Evolutionary conservation across 2,888 invertebrate genomes (phyloP).

Genomic region (Xestia ashworthii): DNA sequence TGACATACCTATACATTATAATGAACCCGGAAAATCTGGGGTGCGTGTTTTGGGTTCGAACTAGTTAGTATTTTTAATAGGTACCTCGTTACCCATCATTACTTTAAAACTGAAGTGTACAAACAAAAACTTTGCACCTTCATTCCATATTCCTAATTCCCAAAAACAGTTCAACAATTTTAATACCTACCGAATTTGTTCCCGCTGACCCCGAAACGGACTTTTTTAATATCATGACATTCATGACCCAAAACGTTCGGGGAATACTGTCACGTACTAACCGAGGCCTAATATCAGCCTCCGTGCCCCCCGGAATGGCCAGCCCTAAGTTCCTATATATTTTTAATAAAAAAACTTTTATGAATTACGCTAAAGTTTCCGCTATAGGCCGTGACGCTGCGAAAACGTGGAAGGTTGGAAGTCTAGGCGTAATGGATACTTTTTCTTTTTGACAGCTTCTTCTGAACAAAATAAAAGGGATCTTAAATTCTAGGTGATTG

Average conservation of each 20-base stretch:
- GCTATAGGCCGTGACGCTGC: constrained; percentile 32
- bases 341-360: constrained; percentile 82
- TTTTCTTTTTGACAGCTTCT: constrained; percentile 33
- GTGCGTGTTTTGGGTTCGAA: too few species aligned
- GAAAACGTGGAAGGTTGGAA: constrained; percentile 22
- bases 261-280: constrained; percentile 79
- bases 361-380: constrained; percentile 59
- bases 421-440: background rate
- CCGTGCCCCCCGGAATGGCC: constrained; percentile 59
- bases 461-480: background rate
- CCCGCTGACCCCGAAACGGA: constrained; percentile 37
- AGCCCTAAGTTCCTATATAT: constrained; percentile 63
- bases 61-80: too few species aligned
- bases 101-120: too few species aligned
- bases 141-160: constrained; percentile 22
- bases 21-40: too few species aligned
- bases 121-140: constrained; percentile 14
- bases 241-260: constrained; percentile 70
- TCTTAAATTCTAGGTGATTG: background rate
- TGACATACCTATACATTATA: too few species aligned
- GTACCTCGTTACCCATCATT: too few species aligned
- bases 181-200: constrained; percentile 46
- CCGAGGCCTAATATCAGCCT: constrained; percentile 62
- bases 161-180: constrained; percentile 44
- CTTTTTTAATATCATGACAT: constrained; percentile 77